Evolutionary conservation across 2,888 invertebrate species (phyloP).

Genomic region (Chironomus riparius): DNA sequence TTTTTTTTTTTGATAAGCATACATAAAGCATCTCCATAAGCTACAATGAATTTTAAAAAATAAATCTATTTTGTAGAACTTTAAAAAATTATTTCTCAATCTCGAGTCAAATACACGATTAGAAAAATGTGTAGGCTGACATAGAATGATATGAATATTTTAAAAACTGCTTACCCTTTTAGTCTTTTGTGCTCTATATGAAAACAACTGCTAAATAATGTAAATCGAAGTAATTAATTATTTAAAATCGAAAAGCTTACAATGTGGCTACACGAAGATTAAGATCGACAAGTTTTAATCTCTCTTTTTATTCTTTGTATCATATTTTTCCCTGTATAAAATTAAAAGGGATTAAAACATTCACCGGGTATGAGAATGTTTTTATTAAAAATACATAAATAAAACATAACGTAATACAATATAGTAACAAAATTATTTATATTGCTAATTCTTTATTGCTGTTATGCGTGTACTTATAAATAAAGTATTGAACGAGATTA

Average conservation of each 20-base stretch:
- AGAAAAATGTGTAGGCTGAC: not conserved
- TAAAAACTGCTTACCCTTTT: conserved; percentile 14
- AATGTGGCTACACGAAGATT: not conserved
- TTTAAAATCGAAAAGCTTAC: conserved; percentile 3
- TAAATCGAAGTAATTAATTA: not conserved
- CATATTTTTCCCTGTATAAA: no score
- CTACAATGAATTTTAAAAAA: no score
- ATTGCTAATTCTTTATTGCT: no score
- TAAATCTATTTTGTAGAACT: no score
- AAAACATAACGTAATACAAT: no score
- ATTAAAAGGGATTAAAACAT: not conserved
- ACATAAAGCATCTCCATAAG: no score
- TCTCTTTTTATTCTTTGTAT: not conserved
- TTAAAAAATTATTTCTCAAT: no score
- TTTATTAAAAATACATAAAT: not conserved
- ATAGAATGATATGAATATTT: conserved; percentile 6
- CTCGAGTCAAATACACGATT: no score
- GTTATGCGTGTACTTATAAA: no score
- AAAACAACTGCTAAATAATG: conserved; percentile 1
- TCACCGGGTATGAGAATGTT: not conserved
- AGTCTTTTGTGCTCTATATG: not conserved
- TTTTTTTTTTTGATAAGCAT: no score
- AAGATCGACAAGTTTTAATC: conserved; percentile 17
- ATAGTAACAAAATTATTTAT: no score
- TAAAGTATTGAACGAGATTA: no score